A percentile compares a stretch with the other conserved stretches of the same genome.
Conservation (phyloP, 1,140 invertebrate species). For the Prorops nasuta region DNA sequence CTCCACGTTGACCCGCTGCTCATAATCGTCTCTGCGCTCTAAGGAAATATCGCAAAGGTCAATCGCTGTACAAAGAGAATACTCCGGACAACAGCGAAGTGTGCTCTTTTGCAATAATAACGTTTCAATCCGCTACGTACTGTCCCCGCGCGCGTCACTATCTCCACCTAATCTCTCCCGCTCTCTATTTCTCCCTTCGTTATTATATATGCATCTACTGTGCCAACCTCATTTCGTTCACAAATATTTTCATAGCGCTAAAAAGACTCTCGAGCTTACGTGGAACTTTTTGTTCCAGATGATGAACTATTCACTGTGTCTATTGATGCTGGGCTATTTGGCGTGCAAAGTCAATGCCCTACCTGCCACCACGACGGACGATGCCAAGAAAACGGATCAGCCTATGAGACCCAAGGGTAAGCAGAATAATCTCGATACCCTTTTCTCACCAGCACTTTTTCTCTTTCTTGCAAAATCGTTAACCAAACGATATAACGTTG, state of each 20-base stretch:
- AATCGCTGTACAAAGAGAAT: neutral
- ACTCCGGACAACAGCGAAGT: neutral
- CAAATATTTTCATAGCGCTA: too few species aligned
- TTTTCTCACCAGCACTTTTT: neutral
- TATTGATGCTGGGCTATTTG: slow-evolving; percentile 29
- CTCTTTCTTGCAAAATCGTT: neutral
- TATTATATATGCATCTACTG: too few species aligned
- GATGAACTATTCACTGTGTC: slow-evolving; percentile 24
- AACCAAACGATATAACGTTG: neutral
- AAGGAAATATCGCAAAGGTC: neutral
- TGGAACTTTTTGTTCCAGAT: slow-evolving; percentile 29
- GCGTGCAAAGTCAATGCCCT: slow-evolving; percentile 23
- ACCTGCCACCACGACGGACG: slow-evolving; percentile 31
- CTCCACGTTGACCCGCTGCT: slow-evolving; percentile 11
- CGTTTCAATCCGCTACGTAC: neutral
- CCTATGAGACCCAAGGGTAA: slow-evolving; percentile 39
- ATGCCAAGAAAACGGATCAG: slow-evolving; percentile 30
- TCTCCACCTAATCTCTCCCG: neutral
- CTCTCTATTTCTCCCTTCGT: neutral
- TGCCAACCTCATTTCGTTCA: too few species aligned
- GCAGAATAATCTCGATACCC: too few species aligned
- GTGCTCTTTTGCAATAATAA: too few species aligned
- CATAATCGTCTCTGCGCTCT: slow-evolving; percentile 10
- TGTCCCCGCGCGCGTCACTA: too few species aligned
- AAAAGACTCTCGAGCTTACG: neutral